Conservation (phyloP, 2,888 invertebrate genomes). For the Nesidiocoris tenuis region DNA sequence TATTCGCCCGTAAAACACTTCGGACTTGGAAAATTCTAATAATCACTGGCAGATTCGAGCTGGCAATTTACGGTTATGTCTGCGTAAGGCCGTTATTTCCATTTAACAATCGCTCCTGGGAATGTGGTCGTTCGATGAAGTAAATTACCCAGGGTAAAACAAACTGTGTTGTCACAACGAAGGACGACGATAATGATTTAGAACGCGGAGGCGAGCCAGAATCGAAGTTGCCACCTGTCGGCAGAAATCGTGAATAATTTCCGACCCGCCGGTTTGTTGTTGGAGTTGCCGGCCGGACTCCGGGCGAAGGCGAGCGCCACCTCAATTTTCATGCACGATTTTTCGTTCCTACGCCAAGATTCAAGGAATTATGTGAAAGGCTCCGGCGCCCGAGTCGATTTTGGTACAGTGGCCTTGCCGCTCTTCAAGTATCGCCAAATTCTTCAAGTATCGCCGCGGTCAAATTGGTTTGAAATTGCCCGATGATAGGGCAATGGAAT, state of each 20-base stretch:
- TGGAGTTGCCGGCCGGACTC: background rate
- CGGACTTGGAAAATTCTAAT: background rate
- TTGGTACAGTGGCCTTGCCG: background rate
- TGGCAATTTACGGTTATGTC: background rate
- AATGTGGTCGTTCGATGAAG: background rate
- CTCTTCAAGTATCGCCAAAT: too few relatives aligned
- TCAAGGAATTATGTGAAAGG: background rate
- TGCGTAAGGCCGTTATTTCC: background rate
- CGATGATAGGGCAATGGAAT: too few relatives aligned
- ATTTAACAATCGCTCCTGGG: background rate
- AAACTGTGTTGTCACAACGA: conserved; percentile 25
- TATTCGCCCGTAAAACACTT: background rate
- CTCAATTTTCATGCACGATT: conserved; percentile 7
- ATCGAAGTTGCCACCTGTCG: conserved; percentile 32
- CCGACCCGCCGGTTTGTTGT: background rate
- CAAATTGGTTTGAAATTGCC: too few relatives aligned
- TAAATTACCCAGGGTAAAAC: conserved; percentile 32
- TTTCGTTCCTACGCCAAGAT: background rate
- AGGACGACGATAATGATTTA: conserved; percentile 34
- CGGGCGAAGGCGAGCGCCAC: background rate
- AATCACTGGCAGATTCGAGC: background rate
- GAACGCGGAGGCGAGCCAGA: conserved; percentile 12
- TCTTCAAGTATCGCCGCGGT: too few relatives aligned
- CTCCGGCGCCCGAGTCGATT: background rate
- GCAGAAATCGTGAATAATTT: conserved; percentile 27